Conservation (phyloP, 2,888 invertebrate species). For the Hydriomena furcata region DNA sequence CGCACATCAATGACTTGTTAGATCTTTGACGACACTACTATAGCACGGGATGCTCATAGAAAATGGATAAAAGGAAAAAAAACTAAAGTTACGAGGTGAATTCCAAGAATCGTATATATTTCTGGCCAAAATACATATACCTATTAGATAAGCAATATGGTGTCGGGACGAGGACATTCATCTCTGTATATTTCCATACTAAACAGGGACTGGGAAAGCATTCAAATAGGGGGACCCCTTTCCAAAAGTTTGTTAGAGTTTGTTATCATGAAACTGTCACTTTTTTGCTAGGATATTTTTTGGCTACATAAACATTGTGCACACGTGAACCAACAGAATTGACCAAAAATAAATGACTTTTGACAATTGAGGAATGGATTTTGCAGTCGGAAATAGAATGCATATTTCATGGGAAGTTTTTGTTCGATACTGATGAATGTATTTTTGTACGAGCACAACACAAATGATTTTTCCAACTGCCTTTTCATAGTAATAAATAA, state of each 20-base stretch:
- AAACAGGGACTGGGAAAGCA: slow-evolving; percentile 38
- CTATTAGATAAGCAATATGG: slow-evolving; percentile 2
- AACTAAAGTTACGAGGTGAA: slow-evolving; percentile 18
- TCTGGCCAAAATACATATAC: slow-evolving; percentile 12
- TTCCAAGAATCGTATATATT: slow-evolving; percentile 22
- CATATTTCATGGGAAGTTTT: background rate
- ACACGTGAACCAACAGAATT: slow-evolving; percentile 9
- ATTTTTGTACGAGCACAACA: background rate
- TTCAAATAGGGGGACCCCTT: slow-evolving; percentile 39
- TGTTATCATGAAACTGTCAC: slow-evolving; percentile 34
- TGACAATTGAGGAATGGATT: slow-evolving; percentile 1
- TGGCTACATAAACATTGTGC: slow-evolving; percentile 10
- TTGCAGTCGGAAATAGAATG: background rate
- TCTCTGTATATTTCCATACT: slow-evolving; percentile 40
- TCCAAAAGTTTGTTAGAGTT: slow-evolving; percentile 41
- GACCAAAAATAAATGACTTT: slow-evolving; percentile 12
- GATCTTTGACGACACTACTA: slow-evolving; percentile 27
- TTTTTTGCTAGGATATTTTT: slow-evolving; percentile 14
- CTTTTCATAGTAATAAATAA: background rate
- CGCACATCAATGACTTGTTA: slow-evolving; percentile 32
- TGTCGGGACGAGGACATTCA: slow-evolving; percentile 28
- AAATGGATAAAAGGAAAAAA: slow-evolving; percentile 31
- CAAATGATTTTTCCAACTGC: background rate
- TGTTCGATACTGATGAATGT: background rate
- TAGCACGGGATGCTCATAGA: slow-evolving; percentile 34